Evolutionary conservation across 2,113 vertebrate species (phyloP).

Genomic region (Meleagris gallopavo): DNA sequence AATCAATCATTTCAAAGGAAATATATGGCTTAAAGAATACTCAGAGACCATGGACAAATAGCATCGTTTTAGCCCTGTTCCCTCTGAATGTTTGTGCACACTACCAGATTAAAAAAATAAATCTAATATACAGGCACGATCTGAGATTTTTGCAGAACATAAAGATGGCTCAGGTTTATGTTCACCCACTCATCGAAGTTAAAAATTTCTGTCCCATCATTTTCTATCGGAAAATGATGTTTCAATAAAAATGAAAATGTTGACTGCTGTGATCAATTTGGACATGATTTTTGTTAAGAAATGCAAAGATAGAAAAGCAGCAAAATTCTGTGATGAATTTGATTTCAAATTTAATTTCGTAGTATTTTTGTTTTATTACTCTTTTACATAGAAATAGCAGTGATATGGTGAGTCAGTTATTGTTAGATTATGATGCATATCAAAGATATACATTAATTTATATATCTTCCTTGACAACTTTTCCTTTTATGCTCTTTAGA

Average conservation of each 20-base stretch:
- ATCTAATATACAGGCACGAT: not conserved
- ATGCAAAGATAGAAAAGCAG: not conserved
- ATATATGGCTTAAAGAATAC: not conserved
- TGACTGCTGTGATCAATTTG: not conserved
- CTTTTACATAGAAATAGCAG: not conserved
- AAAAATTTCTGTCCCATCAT: not conserved
- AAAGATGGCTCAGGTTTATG: not conserved
- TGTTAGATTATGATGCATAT: not conserved
- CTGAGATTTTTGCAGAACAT: not conserved
- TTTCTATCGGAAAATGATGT: not conserved
- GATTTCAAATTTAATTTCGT: not conserved
- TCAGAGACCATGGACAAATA: not conserved
- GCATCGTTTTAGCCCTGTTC: not conserved
- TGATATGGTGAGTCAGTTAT: not conserved
- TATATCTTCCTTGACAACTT: not conserved
- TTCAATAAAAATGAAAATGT: not conserved
- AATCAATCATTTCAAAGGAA: not conserved
- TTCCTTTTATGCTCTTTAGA: not conserved
- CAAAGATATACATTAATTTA: not conserved
- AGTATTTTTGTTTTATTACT: not conserved
- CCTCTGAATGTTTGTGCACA: not conserved
- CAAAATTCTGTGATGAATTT: not conserved
- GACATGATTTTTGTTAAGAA: not conserved
- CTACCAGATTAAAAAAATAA: not conserved
- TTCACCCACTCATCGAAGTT: not conserved